phyloP scores from a whole-genome alignment of 1,140 invertebrate genomes.

The Steinernema feltiae region DNA sequence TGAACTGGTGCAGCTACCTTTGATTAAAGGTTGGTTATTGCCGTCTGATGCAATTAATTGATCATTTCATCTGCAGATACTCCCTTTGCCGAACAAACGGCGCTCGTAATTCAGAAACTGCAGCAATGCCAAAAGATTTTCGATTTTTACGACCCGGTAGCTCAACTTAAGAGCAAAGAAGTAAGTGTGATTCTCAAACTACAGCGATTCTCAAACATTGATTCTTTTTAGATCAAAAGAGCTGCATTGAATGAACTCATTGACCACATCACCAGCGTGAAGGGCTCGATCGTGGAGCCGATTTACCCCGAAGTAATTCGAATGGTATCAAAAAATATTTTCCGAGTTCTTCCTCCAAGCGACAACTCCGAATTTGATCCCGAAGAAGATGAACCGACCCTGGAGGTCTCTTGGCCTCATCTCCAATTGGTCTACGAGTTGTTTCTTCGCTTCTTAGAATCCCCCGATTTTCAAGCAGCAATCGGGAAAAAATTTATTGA shows the following conservation, averaged over 20 bases:
- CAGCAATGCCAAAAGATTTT: slow-evolving; percentile 64
- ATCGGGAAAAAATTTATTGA: slow-evolving; percentile 56
- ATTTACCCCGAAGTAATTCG: slow-evolving; percentile 59
- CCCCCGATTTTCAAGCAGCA: slow-evolving; percentile 54
- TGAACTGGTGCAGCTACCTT: slow-evolving; percentile 49
- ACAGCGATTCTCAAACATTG: slow-evolving; percentile 16
- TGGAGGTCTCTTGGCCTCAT: slow-evolving; percentile 57
- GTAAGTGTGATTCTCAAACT: slow-evolving; percentile 63
- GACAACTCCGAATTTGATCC: slow-evolving; percentile 58
- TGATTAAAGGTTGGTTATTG: slow-evolving; percentile 50
- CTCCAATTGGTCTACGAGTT: slow-evolving; percentile 57
- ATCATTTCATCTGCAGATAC: slow-evolving; percentile 70
- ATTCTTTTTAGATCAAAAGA: slow-evolving; percentile 57
- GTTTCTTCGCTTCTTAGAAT: slow-evolving; percentile 55
- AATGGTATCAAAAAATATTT: slow-evolving; percentile 58
- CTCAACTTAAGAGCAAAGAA: slow-evolving; percentile 59
- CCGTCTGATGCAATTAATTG: background rate
- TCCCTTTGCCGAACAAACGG: slow-evolving; percentile 62
- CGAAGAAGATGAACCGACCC: slow-evolving; percentile 56
- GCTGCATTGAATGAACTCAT: slow-evolving; percentile 59
- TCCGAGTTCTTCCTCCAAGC: slow-evolving; percentile 53
- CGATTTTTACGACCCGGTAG: slow-evolving; percentile 60
- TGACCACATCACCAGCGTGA: slow-evolving; percentile 57
- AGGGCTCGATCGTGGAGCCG: slow-evolving; percentile 54
- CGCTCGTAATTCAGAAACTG: slow-evolving; percentile 63